phyloP scores from a whole-genome alignment of 2,113 vertebrate genomes.

The Lamprotornis superbus region DNA sequence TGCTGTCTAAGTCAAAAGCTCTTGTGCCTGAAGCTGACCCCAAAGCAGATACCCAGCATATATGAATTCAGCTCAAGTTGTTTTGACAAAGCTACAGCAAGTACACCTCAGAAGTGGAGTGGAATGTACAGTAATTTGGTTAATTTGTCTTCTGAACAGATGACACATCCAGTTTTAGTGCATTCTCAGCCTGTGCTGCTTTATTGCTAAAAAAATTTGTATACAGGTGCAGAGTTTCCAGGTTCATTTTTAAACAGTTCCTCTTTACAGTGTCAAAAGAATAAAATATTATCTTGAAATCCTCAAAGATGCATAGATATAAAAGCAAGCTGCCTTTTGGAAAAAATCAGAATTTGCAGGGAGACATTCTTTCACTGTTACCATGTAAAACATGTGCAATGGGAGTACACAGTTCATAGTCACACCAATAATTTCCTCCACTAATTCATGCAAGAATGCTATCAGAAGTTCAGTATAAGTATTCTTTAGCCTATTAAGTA shows the following conservation, averaged over 20 bases:
- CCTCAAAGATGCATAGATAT: slow-evolving; percentile 81
- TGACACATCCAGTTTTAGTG: slow-evolving; percentile 59
- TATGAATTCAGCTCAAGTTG: background rate
- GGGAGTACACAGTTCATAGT: background rate
- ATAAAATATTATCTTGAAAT: slow-evolving; percentile 71
- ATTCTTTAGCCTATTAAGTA: background rate
- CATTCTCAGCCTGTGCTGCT: slow-evolving; percentile 81
- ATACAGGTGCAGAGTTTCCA: slow-evolving; percentile 81
- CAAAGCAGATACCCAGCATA: background rate
- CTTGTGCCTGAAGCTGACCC: background rate
- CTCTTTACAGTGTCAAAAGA: slow-evolving; percentile 75
- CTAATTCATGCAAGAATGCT: background rate
- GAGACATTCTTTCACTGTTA: slow-evolving; percentile 58
- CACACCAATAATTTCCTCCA: background rate
- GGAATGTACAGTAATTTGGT: too few relatives aligned
- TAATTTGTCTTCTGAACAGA: slow-evolving; percentile 24
- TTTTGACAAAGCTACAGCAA: background rate
- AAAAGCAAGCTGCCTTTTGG: slow-evolving; percentile 78
- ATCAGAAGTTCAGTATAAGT: background rate
- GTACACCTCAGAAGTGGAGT: background rate
- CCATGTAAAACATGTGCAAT: slow-evolving; percentile 25
- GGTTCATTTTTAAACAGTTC: slow-evolving; percentile 72
- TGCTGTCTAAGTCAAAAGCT: background rate
- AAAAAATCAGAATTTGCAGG: slow-evolving; percentile 69
- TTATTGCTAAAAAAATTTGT: slow-evolving; percentile 79